Percentiles rank a stretch among this genome's conserved stretches.
These are phyloP conservation scores for Echeneis naucrates DNA, from an alignment of 2,797 vertebrate genomes.

Conservation along the genomic window DNA sequence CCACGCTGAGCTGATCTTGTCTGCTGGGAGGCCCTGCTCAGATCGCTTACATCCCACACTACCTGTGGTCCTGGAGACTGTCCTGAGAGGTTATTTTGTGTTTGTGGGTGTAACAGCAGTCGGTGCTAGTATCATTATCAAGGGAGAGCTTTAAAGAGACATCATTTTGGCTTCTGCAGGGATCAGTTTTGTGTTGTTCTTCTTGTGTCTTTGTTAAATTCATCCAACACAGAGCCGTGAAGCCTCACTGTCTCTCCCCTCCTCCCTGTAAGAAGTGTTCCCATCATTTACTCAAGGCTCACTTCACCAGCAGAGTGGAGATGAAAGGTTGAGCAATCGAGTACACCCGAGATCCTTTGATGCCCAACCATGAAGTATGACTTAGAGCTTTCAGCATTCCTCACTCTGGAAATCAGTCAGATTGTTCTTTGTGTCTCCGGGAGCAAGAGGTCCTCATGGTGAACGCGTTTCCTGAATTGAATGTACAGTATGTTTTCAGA, in stretches of 20 bases:
- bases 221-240: constrained; percentile 24
- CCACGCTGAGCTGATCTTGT: constrained; percentile 53
- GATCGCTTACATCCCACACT: constrained; percentile 66
- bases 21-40: constrained; percentile 42
- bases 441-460: constrained; percentile 56
- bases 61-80: constrained; percentile 40
- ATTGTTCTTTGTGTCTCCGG: constrained; percentile 12
- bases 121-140: constrained; percentile 39
- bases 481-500: constrained; percentile 35
- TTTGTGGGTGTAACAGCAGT: constrained; percentile 28
- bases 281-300: constrained; percentile 70
- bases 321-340: constrained; percentile 74
- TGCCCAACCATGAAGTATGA: constrained; percentile 72
- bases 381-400: constrained; percentile 75
- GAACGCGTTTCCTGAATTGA: constrained; percentile 44
- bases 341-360: constrained; percentile 68
- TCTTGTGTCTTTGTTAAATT: constrained; percentile 33
- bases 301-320: constrained; percentile 69
- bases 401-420: constrained; percentile 59
- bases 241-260: constrained; percentile 31
- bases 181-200: constrained; percentile 38
- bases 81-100: constrained; percentile 20
- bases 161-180: constrained; percentile 19
- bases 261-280: constrained; percentile 55
- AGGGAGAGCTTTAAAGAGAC: constrained; percentile 35